Evolutionary conservation across 35 echinoderm and acorn worm species (phyloP), one percentile per base, ranked within the genome.

Genomic region (Lytechinus variegatus): DNA sequence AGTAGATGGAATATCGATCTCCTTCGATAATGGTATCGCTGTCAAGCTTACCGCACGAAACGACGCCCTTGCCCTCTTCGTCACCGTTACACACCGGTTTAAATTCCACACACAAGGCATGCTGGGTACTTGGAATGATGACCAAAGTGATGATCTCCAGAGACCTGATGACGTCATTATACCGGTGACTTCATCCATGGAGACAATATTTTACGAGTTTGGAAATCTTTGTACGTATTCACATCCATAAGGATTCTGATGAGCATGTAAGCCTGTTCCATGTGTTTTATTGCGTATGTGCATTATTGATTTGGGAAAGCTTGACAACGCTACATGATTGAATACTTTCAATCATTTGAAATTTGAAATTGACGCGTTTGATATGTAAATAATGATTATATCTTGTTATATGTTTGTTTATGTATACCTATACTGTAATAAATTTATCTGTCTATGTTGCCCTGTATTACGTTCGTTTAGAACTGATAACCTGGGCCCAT

Each of bases 41-140:
- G 51, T 95, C 52, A 27, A 89, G 6, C 6, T 95, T 2, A 91
- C 95, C 9, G 52, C 95, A 28, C 27, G 9, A 3, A 87, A 88
- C 0, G 52, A 89, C 13, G 16, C 86, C 0, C 79, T 95, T 24
- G 13, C 95, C 9, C 3, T 95, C 9, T 9, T 89, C 11, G n/a
- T 90, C 44, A 52, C 53, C 52, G 21, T 54, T 21, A 86, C 95
- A 52, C 4, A 29, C 13, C 19, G 1, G 21, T 95, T 87, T 29
- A 87, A 89, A 89, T 14, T 44, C 27, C 52, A 52, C 4, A 95
- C 95, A 9, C 52, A 27, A 52, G 95, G 95, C 24, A 52, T 95
- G 86, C 66, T 95, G 86, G 95, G 95, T 54, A 53, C 53, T 4
- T 95, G 52, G 95, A 95, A 95, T 95, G 86, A 95, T 58, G 95